phyloP scores from a whole-genome alignment of 2,797 vertebrate genomes.

The Anguilla marmorata region DNA sequence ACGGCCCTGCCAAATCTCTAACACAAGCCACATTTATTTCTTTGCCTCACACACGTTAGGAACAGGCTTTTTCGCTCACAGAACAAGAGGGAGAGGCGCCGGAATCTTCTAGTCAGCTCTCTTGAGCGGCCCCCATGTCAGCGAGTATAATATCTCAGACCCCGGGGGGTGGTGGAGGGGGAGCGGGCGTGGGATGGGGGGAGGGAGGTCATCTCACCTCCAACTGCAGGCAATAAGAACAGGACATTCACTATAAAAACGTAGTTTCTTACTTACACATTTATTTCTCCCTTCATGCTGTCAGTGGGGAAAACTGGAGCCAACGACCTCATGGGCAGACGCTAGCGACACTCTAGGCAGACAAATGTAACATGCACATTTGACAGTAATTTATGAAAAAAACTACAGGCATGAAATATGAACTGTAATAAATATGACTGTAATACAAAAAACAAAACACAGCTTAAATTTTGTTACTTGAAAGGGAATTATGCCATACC shows the following conservation, averaged over 20 bases:
- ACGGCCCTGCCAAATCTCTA: slow-evolving; percentile 62
- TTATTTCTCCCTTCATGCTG: background rate
- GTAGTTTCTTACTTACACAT: background rate
- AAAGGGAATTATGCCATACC: background rate
- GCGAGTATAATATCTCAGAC: background rate
- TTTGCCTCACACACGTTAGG: background rate
- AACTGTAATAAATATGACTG: background rate
- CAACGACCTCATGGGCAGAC: background rate
- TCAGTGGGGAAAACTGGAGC: background rate
- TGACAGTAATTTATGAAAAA: background rate
- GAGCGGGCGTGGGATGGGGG: too few relatives aligned
- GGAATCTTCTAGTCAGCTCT: background rate
- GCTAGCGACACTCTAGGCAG: background rate
- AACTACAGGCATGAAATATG: background rate
- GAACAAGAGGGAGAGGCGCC: slow-evolving; percentile 26
- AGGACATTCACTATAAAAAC: background rate
- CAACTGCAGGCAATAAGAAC: background rate
- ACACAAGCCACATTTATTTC: slow-evolving; percentile 67
- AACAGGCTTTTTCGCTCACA: slow-evolving; percentile 28
- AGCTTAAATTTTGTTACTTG: background rate
- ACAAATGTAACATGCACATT: background rate
- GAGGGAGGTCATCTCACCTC: background rate
- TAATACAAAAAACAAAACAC: background rate
- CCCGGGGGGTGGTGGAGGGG: background rate
- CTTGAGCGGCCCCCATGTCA: background rate